Evolutionary conservation across 1,140 invertebrate species (phyloP).

Genomic region (Drosophila subpulchrella): DNA sequence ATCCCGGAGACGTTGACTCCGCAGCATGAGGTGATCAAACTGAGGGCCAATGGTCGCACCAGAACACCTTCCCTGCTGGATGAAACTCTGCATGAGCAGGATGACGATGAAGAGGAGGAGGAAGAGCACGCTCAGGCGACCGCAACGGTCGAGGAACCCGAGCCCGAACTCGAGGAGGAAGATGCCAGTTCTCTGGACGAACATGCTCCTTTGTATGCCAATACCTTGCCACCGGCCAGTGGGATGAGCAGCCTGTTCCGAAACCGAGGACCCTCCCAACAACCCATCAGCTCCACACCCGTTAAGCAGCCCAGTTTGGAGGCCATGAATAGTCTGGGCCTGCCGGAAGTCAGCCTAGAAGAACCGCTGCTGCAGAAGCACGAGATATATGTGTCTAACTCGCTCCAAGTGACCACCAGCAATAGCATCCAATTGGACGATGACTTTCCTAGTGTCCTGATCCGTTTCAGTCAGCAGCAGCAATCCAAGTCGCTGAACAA

Average conservation of each 20-base stretch:
- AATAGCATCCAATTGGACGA: constrained; percentile 67
- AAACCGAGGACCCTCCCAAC: background rate
- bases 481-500: constrained; percentile 82
- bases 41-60: constrained; percentile 71
- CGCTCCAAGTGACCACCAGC: constrained; percentile 76
- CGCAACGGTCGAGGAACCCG: constrained; percentile 6
- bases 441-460: constrained; percentile 65
- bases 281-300: constrained; percentile 55
- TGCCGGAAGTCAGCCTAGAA: constrained; percentile 60
- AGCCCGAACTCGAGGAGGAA: constrained; percentile 42
- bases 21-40: constrained; percentile 86
- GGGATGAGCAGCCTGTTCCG: constrained; percentile 45
- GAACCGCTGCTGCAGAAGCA: constrained; percentile 66
- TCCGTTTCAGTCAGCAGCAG: constrained; percentile 67
- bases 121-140: constrained; percentile 23
- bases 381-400: constrained; percentile 78
- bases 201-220: constrained; percentile 73
- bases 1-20: constrained; percentile 89
- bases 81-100: constrained; percentile 85
- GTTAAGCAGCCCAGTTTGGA: constrained; percentile 68
- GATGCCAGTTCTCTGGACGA: constrained; percentile 69
- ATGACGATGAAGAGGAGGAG: constrained; percentile 52
- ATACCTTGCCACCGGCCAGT: constrained; percentile 58
- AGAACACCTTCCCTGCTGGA: constrained; percentile 77
- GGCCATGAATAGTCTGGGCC: constrained; percentile 81